A percentile compares a stretch with the other conserved stretches of the same genome.
These are phyloP conservation scores for Passer montanus DNA, from an alignment of 2,113 vertebrate species.

Conservation along the genomic window DNA sequence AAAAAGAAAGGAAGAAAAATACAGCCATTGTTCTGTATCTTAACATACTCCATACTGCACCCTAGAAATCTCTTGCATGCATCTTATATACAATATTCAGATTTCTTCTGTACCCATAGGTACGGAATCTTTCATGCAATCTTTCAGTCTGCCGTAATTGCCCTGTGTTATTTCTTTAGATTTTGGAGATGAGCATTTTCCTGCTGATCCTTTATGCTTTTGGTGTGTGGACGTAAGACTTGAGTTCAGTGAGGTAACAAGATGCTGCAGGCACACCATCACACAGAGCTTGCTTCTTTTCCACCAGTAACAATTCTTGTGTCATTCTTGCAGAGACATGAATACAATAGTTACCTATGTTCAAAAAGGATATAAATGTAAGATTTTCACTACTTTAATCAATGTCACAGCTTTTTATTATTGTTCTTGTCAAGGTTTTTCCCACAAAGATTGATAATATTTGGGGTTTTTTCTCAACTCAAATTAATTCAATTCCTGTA, in stretches of 20 bases:
- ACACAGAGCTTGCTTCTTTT: not conserved
- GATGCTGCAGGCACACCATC: not conserved
- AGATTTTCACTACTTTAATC: not conserved
- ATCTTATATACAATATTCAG: not conserved
- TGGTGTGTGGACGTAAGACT: not conserved
- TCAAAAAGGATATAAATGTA: not conserved
- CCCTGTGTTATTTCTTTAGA: not conserved
- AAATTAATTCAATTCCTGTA: not conserved
- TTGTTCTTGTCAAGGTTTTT: not conserved
- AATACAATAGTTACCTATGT: not conserved
- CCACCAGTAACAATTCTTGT: not conserved
- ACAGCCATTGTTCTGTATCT: not conserved
- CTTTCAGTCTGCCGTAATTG: not conserved
- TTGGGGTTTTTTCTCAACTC: not conserved
- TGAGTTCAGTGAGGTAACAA: not conserved
- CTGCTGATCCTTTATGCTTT: not conserved
- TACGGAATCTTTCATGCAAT: not conserved
- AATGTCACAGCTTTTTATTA: not conserved
- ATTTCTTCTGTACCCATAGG: not conserved
- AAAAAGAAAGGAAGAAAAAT: not conserved
- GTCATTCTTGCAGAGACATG: not conserved
- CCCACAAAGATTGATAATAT: not conserved
- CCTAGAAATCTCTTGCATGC: not conserved
- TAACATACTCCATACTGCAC: not conserved
- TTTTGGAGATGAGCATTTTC: not conserved